Conservation (phyloP, 2,797 vertebrate species). For the Mormyrops boulengeri region DNA sequence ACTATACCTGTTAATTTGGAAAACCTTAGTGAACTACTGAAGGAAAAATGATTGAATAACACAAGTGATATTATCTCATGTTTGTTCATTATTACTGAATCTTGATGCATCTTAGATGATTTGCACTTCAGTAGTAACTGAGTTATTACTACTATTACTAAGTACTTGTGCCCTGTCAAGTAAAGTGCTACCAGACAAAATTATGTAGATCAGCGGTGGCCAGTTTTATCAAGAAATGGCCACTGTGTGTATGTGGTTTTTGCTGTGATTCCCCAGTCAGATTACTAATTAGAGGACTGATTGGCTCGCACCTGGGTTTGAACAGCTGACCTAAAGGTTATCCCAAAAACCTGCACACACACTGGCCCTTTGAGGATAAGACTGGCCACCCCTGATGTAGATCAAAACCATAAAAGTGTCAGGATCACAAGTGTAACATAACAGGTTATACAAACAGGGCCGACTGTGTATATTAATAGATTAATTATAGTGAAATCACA, state of each 20-base stretch:
- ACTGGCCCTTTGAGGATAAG: neutral
- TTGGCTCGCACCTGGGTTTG: neutral
- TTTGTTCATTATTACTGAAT: neutral
- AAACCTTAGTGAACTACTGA: neutral
- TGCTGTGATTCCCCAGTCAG: neutral
- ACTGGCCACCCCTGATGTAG: neutral
- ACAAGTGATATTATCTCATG: neutral
- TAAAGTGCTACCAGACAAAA: neutral
- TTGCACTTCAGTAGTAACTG: neutral
- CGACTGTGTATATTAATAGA: conserved; percentile 4
- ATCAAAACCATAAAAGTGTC: neutral
- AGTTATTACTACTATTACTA: neutral
- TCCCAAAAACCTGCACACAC: neutral
- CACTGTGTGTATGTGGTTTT: neutral
- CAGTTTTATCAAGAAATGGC: neutral
- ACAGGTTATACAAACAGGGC: neutral
- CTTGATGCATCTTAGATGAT: neutral
- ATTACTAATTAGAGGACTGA: neutral
- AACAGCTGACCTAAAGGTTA: neutral
- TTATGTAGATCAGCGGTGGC: neutral
- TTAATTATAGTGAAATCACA: neutral
- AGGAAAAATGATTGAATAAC: neutral
- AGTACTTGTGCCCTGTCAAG: neutral
- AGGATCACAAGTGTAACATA: neutral
- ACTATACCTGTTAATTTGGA: neutral